phyloP scores from a whole-genome alignment of 1,140 invertebrate genomes.

The Coptotermes formosanus region DNA sequence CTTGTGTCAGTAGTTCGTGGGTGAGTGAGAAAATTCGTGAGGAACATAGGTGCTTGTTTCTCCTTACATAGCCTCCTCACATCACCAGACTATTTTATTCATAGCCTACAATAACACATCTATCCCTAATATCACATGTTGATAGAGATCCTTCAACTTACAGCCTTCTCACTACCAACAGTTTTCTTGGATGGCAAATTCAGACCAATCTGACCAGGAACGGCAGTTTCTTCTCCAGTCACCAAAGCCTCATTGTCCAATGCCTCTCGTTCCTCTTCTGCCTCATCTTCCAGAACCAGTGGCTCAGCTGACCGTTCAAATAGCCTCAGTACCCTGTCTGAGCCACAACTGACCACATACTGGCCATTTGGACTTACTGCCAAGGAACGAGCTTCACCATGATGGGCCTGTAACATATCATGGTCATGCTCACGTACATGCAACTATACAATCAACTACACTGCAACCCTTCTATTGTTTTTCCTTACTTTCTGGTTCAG shows the following conservation, averaged over 20 bases:
- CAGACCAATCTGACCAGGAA: constrained; percentile 69
- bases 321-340: constrained; percentile 84
- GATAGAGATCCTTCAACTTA: constrained; percentile 50
- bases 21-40: no score
- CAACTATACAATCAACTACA: neutral
- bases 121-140: neutral
- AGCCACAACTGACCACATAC: constrained; percentile 78
- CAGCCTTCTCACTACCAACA: constrained; percentile 84
- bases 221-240: constrained; percentile 65
- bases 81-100: no score
- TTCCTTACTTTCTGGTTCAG: no score
- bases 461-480: no score
- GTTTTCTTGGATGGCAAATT: constrained; percentile 86
- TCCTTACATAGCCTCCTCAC: no score
- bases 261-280: constrained; percentile 78
- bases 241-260: constrained; percentile 67
- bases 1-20: no score
- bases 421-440: neutral
- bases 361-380: constrained; percentile 79
- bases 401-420: constrained; percentile 62
- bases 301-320: constrained; percentile 87
- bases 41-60: no score
- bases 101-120: no score
- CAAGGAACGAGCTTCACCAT: constrained; percentile 73
- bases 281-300: constrained; percentile 87